Evolutionary conservation across 2,113 vertebrate species (phyloP), one percentile per base, ranked within the genome.

Genomic region (Laticauda colubrina): DNA sequence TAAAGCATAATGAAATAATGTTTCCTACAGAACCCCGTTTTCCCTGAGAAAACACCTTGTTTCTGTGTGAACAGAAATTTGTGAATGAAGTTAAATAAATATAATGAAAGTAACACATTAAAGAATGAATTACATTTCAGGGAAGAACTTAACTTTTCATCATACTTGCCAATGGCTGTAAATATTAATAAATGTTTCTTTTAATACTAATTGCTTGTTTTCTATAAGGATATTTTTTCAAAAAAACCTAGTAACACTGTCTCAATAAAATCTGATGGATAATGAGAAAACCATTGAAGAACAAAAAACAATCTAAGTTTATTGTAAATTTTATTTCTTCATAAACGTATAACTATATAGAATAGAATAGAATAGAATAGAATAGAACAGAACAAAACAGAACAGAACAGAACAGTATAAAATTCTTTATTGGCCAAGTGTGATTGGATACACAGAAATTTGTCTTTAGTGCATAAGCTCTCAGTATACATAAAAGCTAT

Each of bases 81-180:
- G 21, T 85, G 55, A 48, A 39, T 85, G 43, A 90, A 90, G 24
- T 39, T 57, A 89, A 54, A 26, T 24, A 11, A 55, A 20, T n/a
- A 26, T 54, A 20, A 12, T 88, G 26, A 51, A 64, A 86, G 53
- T 43, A 69, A 87, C 53, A 34, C 6, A 56, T 51, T 48, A 64
- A 93, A 85, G 56, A 5, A 21, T 51, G 85, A 92, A 56, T 57
- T 93, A 34, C 39, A 1, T 87, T 85, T 2, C 91, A 92, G n/a
- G 45, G 75, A 89, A 85, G 23, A 15, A 69, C 39, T 92, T 93
- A 53, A 69, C 14, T 43, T 92, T 91, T n/a, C 56, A 11, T 92
- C 91, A 88, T 26, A 88, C 2, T 12, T 43, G 3, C 6, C 59
- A 69, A 29, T 61, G 75, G 7, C 59, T 55, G 53, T 43, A 55